phyloP scores from a whole-genome alignment of 2,797 vertebrate species.

The Monodelphis domestica region DNA sequence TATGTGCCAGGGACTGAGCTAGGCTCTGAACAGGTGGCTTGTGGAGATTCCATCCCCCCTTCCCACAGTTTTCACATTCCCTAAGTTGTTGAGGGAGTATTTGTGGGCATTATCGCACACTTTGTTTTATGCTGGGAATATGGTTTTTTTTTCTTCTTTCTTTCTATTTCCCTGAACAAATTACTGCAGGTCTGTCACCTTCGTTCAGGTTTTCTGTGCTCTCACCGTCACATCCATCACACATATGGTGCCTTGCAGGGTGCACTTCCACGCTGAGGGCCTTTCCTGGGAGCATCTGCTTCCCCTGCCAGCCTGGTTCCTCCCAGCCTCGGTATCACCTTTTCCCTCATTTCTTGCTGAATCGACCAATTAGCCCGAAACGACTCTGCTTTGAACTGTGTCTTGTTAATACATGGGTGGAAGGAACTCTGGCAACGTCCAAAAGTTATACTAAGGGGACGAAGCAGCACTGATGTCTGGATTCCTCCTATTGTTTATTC shows the following conservation, averaged over 20 bases:
- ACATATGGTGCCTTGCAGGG: slow-evolving; percentile 78
- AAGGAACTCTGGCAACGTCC: slow-evolving; percentile 52
- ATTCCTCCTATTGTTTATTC: neutral
- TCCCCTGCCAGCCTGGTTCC: slow-evolving; percentile 68
- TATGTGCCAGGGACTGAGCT: neutral
- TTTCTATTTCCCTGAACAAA: neutral
- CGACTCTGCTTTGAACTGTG: slow-evolving; percentile 73
- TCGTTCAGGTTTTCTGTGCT: slow-evolving; percentile 33
- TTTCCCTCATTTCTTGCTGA: slow-evolving; percentile 78
- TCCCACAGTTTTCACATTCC: neutral
- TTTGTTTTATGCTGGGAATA: slow-evolving; percentile 46
- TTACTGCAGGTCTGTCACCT: slow-evolving; percentile 70
- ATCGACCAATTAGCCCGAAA: slow-evolving; percentile 76
- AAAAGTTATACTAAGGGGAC: slow-evolving; percentile 55
- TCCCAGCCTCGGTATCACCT: slow-evolving; percentile 72
- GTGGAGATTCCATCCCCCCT: neutral
- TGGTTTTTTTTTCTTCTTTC: slow-evolving; percentile 56
- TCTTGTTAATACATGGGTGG: slow-evolving; percentile 77
- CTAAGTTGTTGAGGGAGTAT: neutral
- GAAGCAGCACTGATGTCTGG: neutral
- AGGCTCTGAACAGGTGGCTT: neutral
- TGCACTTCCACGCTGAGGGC: slow-evolving; percentile 55
- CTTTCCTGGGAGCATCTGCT: slow-evolving; percentile 75
- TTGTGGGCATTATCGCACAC: slow-evolving; percentile 22
- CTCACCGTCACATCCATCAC: slow-evolving; percentile 61